phyloP scores from a whole-genome alignment of 2,888 invertebrate species.

The Aelia acuminata region DNA sequence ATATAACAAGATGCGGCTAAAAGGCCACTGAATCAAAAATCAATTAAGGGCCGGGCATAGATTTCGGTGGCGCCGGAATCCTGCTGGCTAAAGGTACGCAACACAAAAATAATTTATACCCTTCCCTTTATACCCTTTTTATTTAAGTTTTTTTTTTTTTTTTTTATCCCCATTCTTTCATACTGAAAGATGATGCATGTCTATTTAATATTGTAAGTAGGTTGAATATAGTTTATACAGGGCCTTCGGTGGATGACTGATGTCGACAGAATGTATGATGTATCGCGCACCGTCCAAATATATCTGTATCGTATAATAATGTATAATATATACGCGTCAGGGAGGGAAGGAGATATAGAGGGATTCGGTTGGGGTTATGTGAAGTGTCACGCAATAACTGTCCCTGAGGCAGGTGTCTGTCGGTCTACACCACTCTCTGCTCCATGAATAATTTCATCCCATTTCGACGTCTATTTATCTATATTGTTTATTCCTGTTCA shows the following conservation, averaged over 20 bases:
- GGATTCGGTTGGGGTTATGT: not conserved
- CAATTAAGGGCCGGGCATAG: slow-evolving; percentile 52
- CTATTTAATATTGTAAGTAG: slow-evolving; percentile 28
- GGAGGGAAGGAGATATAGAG: not conserved
- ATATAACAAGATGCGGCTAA: not conserved
- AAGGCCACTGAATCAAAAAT: slow-evolving; percentile 53
- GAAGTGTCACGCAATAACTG: slow-evolving; percentile 19
- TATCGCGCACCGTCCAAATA: not conserved
- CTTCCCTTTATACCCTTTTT: not conserved
- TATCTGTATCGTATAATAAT: slow-evolving; percentile 25
- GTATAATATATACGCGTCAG: not conserved
- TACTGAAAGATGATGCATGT: not conserved
- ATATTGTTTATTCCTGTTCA: not conserved
- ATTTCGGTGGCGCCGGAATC: slow-evolving; percentile 39
- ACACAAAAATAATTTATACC: slow-evolving; percentile 25
- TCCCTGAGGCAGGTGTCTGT: not conserved
- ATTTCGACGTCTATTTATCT: not conserved
- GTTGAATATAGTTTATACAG: not conserved
- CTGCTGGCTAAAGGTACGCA: not conserved
- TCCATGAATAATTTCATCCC: slow-evolving; percentile 12
- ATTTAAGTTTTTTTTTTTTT: not conserved
- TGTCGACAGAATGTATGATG: slow-evolving; percentile 1
- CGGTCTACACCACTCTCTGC: not conserved
- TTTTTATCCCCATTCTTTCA: not conserved
- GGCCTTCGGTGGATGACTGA: not conserved